phyloP scores from a whole-genome alignment of 2,797 vertebrate species.

The Amniataba percoides region DNA sequence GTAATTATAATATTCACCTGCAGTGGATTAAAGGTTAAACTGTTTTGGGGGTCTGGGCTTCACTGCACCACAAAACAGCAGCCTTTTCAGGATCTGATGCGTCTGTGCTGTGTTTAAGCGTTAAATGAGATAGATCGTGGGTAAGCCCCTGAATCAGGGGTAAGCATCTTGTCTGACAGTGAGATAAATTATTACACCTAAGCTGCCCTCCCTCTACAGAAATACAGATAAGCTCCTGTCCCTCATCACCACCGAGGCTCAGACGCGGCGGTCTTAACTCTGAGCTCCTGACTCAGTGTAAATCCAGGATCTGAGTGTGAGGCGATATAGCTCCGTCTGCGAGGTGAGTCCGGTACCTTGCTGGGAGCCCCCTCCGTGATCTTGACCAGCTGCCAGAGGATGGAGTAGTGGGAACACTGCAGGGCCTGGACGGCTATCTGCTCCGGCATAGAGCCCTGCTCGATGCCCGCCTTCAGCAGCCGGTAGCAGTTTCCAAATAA shows the following conservation, averaged over 20 bases:
- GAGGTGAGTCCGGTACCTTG: constrained; percentile 86
- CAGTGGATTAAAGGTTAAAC: neutral
- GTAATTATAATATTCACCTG: neutral
- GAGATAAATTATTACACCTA: constrained; percentile 27
- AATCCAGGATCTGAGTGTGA: neutral
- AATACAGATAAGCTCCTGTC: constrained; percentile 43
- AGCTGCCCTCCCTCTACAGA: constrained; percentile 3
- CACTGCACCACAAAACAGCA: neutral
- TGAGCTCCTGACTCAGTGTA: constrained; percentile 13
- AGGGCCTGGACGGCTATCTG: constrained; percentile 99
- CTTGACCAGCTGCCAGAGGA: constrained; percentile 99
- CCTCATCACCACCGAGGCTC: constrained; percentile 23
- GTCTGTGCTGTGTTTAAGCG: neutral
- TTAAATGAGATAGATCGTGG: constrained; percentile 30
- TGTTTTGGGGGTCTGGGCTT: constrained; percentile 2
- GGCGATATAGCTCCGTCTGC: neutral
- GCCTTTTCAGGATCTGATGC: neutral
- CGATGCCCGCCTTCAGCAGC: constrained; percentile 96
- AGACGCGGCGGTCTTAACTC: constrained; percentile 1
- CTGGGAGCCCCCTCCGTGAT: constrained; percentile 96
- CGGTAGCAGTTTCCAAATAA: constrained; percentile 98
- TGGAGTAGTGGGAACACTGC: constrained; percentile 99
- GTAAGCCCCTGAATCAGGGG: neutral
- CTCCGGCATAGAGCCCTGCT: constrained; percentile 99
- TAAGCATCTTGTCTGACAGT: constrained; percentile 3